A percentile compares a stretch with the other conserved stretches of the same genome.
Conservation (phyloP, 2,113 vertebrate genomes). For the Myrmecobius fasciatus region DNA sequence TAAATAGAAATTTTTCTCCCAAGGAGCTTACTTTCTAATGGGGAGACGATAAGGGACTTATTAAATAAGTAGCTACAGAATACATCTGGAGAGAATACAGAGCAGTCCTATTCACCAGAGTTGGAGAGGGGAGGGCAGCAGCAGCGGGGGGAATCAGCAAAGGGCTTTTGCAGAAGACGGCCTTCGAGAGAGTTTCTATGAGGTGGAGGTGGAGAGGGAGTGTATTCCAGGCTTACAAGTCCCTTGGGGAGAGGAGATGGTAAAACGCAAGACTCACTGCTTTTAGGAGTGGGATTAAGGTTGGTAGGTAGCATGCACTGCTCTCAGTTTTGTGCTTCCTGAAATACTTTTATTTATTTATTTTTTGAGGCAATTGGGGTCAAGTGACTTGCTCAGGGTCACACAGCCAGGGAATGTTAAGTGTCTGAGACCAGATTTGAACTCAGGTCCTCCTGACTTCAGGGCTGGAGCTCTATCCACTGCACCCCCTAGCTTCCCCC, state of each 20-base stretch:
- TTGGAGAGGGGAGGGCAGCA: too few relatives aligned
- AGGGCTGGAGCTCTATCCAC: too few relatives aligned
- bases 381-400: too few relatives aligned
- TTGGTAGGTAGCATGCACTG: neutral
- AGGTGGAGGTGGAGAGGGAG: neutral
- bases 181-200: neutral
- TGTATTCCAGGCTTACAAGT: neutral
- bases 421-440: too few relatives aligned
- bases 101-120: too few relatives aligned
- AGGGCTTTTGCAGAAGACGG: neutral
- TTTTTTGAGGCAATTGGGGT: too few relatives aligned
- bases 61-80: neutral
- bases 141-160: neutral
- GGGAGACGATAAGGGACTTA: neutral
- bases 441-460: too few relatives aligned
- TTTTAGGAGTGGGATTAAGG: neutral
- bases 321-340: slow-evolving; percentile 10
- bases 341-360: too few relatives aligned
- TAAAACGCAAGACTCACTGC: too few relatives aligned
- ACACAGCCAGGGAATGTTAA: too few relatives aligned
- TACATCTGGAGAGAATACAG: too few relatives aligned
- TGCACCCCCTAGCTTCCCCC: too few relatives aligned
- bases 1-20: neutral
- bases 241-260: neutral
- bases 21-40: neutral